phyloP scores from a whole-genome alignment of 1,140 invertebrate species.

The Aphaenogaster ashmeadi region DNA sequence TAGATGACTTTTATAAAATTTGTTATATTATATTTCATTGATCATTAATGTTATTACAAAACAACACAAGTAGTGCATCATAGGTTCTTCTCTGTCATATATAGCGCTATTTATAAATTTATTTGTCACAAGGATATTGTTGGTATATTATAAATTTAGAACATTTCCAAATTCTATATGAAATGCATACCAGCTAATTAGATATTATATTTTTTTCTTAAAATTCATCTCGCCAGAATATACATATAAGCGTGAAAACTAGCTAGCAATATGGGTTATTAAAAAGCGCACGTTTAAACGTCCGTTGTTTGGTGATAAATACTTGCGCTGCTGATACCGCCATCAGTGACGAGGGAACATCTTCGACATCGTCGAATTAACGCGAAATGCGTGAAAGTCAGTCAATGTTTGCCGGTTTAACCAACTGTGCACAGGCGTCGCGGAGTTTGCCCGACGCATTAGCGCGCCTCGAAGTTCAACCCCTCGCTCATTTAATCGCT shows the following conservation, averaged over 20 bases:
- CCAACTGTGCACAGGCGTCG: conserved; percentile 78
- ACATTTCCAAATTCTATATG: neutral
- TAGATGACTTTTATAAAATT: too few relatives aligned
- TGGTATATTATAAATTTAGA: neutral
- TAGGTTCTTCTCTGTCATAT: neutral
- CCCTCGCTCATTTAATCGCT: conserved; percentile 79
- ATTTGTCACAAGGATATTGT: neutral
- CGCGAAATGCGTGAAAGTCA: conserved; percentile 69
- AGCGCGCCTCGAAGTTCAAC: conserved; percentile 77
- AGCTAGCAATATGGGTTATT: neutral
- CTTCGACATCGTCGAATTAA: conserved; percentile 45
- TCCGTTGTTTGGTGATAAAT: neutral
- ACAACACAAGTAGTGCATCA: neutral
- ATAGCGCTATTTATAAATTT: neutral
- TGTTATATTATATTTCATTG: neutral
- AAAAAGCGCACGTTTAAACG: neutral
- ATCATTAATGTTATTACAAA: neutral
- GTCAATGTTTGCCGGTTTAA: conserved; percentile 85
- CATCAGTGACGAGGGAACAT: conserved; percentile 16
- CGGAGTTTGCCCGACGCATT: conserved; percentile 80
- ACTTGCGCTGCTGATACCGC: neutral
- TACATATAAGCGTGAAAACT: neutral
- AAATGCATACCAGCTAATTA: neutral
- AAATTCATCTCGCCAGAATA: neutral
- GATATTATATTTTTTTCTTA: neutral